These are phyloP conservation scores for Semicossyphus pulcher DNA, from an alignment of 2,113 vertebrate genomes.

Conservation along the genomic window DNA sequence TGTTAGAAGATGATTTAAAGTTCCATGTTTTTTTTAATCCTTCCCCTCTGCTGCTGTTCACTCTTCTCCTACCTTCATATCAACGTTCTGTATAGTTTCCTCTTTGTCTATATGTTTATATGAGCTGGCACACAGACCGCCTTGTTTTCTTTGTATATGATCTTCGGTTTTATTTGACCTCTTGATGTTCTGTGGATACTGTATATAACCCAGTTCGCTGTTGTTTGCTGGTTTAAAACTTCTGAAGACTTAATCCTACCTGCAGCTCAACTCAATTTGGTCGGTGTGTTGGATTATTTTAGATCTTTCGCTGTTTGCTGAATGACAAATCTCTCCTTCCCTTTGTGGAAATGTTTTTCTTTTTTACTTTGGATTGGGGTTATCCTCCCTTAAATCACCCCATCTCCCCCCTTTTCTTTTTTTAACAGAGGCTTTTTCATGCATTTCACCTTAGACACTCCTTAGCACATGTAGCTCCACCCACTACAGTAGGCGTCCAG, in stretches of 20 bases:
- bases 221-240: neutral
- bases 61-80: neutral
- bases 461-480: constrained; percentile 2
- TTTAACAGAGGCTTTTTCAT: neutral
- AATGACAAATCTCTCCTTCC: neutral
- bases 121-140: neutral
- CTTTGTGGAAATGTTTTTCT: neutral
- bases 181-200: neutral
- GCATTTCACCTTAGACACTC: neutral
- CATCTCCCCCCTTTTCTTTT: neutral
- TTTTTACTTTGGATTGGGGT: neutral
- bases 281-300: neutral
- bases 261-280: neutral
- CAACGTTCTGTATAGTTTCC: neutral
- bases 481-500: neutral
- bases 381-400: too few species aligned
- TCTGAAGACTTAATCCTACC: neutral
- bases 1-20: neutral
- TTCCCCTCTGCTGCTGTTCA: neutral
- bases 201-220: neutral
- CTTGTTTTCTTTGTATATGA: neutral
- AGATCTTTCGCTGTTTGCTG: neutral
- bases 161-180: neutral
- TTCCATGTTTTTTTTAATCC: neutral
- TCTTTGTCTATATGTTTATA: constrained; percentile 18